phyloP scores from a whole-genome alignment of 2,797 vertebrate species.

The Scolopax bukidnonensis region DNA sequence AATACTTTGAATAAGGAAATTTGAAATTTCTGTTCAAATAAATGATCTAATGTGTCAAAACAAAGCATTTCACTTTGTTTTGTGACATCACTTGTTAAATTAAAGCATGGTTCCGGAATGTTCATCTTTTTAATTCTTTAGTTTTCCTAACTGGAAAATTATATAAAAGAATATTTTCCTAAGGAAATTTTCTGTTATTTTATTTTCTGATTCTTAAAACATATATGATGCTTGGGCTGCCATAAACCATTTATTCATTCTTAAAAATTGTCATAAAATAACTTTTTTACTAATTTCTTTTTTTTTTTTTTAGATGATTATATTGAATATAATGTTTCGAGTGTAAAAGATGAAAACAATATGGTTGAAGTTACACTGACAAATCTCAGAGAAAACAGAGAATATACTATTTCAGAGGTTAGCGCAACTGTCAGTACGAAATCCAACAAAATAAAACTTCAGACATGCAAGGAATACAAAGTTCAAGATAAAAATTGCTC shows the following conservation, averaged over 20 bases:
- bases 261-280: not conserved
- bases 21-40: not conserved
- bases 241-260: not conserved
- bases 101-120: not conserved
- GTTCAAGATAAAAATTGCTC: rapidly evolving
- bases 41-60: not conserved
- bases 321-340: rapidly evolving
- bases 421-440: rapidly evolving
- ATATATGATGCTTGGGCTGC: not conserved
- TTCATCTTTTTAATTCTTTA: not conserved
- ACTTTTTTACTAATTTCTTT: not conserved
- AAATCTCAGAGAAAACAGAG: rapidly evolving
- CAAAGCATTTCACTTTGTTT: not conserved
- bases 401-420: rapidly evolving
- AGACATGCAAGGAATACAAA: rapidly evolving
- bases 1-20: not conserved
- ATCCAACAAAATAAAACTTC: rapidly evolving
- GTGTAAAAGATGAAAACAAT: rapidly evolving
- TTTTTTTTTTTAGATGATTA: not conserved
- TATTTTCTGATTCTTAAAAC: not conserved
- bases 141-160: not conserved
- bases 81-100: not conserved
- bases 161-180: not conserved
- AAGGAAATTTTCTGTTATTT: not conserved
- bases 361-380: not conserved